A percentile compares a stretch with the other conserved stretches of the same genome.
These are phyloP conservation scores for Petroica traversi DNA, from an alignment of 2,113 vertebrate genomes.

Conservation along the genomic window DNA sequence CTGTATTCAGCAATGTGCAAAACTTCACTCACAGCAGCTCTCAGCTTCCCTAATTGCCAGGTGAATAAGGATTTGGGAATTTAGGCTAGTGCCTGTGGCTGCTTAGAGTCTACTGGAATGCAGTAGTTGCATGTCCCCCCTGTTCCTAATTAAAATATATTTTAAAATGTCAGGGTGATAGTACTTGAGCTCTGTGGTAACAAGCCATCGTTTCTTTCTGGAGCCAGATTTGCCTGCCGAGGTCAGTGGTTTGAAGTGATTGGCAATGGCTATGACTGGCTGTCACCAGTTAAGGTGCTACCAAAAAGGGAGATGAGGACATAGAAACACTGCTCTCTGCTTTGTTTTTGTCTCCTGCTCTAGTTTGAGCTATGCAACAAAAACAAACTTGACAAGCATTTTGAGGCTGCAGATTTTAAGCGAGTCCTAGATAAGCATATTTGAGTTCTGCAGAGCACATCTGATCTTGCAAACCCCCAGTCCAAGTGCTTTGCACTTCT, in stretches of 20 bases:
- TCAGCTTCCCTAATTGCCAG: conserved; percentile 40
- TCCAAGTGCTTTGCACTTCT: background rate
- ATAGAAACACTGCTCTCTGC: background rate
- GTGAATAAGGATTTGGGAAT: conserved; percentile 32
- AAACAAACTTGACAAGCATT: conserved; percentile 25
- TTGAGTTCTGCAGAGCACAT: background rate
- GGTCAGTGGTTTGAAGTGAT: background rate
- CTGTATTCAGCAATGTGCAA: conserved; percentile 44
- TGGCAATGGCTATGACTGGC: background rate
- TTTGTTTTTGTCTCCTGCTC: background rate
- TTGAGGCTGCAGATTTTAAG: conserved; percentile 10
- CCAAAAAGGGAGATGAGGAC: background rate
- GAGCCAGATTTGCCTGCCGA: background rate
- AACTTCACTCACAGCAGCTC: conserved; percentile 42
- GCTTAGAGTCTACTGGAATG: background rate
- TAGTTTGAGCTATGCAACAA: background rate
- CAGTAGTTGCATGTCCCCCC: background rate
- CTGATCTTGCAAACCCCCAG: background rate
- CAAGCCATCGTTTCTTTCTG: background rate
- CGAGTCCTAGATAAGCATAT: background rate
- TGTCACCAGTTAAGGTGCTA: conserved; percentile 9
- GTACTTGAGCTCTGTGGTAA: background rate
- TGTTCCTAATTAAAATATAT: conserved; percentile 18
- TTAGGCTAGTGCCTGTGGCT: background rate
- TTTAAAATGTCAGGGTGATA: background rate